phyloP scores from a whole-genome alignment of 2,113 vertebrate genomes.

The Coturnix japonica region DNA sequence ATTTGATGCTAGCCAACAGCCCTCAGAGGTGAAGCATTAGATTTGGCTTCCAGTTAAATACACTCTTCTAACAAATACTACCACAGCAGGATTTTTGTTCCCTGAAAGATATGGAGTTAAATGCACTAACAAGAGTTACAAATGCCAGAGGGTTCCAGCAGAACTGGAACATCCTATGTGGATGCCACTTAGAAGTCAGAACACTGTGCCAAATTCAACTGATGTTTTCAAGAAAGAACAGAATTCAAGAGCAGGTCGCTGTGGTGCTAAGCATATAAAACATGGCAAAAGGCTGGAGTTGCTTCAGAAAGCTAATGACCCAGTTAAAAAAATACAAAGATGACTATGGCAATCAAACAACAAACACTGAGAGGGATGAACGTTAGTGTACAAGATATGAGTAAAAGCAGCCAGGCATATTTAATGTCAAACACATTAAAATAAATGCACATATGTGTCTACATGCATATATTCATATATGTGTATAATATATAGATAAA shows the following conservation, averaged over 20 bases:
- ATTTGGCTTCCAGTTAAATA: background rate
- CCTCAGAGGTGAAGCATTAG: background rate
- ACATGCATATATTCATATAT: background rate
- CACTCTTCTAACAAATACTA: background rate
- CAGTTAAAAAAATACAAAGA: background rate
- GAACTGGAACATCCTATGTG: background rate
- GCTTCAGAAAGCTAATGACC: background rate
- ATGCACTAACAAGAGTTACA: background rate
- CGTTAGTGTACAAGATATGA: background rate
- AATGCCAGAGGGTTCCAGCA: background rate
- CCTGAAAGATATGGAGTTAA: background rate
- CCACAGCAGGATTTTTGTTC: background rate
- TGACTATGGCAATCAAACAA: background rate
- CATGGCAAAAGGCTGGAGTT: background rate
- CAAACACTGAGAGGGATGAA: background rate
- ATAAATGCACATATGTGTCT: background rate
- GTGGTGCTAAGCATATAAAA: background rate
- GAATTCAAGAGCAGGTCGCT: background rate
- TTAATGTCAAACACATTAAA: background rate
- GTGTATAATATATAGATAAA: background rate
- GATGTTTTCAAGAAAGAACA: conserved; percentile 5
- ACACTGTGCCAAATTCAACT: background rate
- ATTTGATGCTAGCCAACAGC: background rate
- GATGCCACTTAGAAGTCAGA: background rate
- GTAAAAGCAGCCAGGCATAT: background rate